These are phyloP conservation scores for Hoplostethus atlanticus DNA, from an alignment of 2,797 vertebrate species.

Conservation along the genomic window DNA sequence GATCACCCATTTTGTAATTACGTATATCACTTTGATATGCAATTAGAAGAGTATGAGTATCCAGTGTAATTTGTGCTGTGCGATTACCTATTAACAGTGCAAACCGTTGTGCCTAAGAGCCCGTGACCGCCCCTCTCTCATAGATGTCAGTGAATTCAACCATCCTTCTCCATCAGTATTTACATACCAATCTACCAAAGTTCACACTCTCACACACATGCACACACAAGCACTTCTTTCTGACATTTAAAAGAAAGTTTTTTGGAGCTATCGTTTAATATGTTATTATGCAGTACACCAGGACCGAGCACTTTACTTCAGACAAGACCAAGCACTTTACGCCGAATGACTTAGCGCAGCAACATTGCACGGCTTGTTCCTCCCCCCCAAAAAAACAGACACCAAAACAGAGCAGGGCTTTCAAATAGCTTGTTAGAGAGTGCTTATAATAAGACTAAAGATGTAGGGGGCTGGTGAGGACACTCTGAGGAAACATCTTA, in stretches of 20 bases:
- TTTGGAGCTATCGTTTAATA: slow-evolving; percentile 13
- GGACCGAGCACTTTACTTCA: slow-evolving; percentile 20
- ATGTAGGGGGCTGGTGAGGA: slow-evolving; percentile 62
- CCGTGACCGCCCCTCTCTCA: slow-evolving; percentile 75
- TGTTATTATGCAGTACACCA: slow-evolving; percentile 5
- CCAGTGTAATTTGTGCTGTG: slow-evolving; percentile 77
- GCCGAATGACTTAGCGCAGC: slow-evolving; percentile 20
- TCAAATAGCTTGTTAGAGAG: slow-evolving; percentile 63
- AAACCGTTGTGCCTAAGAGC: slow-evolving; percentile 81
- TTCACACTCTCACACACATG: neutral
- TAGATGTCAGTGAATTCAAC: slow-evolving; percentile 43
- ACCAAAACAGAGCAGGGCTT: slow-evolving; percentile 48
- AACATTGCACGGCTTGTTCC: slow-evolving; percentile 27
- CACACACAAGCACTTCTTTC: slow-evolving; percentile 6
- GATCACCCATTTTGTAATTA: slow-evolving; percentile 84
- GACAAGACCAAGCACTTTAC: neutral
- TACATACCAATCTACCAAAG: slow-evolving; percentile 35
- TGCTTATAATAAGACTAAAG: slow-evolving; percentile 56
- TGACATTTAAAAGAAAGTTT: neutral
- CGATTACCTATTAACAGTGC: slow-evolving; percentile 82
- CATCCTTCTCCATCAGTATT: slow-evolving; percentile 51
- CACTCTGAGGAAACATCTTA: slow-evolving; percentile 66
- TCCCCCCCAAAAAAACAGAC: slow-evolving; percentile 24
- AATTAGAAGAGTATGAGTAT: slow-evolving; percentile 83
- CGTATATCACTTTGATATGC: slow-evolving; percentile 81